These are phyloP conservation scores for Neomorphus geoffroyi DNA, from an alignment of 2,797 vertebrate species.

Conservation along the genomic window DNA sequence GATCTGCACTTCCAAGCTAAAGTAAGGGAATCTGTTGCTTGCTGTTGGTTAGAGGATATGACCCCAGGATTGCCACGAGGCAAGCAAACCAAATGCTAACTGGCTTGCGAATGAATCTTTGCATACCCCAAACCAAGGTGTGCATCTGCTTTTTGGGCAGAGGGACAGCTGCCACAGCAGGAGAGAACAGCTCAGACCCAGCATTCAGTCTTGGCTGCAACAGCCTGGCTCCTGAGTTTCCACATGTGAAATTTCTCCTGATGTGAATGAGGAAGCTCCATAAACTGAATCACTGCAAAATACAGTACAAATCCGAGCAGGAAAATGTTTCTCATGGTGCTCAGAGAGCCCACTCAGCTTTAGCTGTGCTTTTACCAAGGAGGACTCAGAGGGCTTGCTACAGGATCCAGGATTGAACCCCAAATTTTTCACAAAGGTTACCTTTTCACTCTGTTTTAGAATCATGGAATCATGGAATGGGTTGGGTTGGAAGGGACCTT, in stretches of 20 bases:
- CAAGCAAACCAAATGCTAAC: neutral
- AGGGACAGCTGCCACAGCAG: constrained; percentile 43
- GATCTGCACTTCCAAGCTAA: neutral
- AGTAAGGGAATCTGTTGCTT: neutral
- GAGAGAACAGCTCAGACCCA: neutral
- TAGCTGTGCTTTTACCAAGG: neutral
- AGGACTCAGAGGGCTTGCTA: neutral
- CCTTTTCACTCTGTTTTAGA: neutral
- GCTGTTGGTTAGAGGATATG: neutral
- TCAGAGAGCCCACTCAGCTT: neutral
- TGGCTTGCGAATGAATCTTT: neutral
- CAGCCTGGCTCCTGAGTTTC: neutral
- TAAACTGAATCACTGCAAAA: neutral
- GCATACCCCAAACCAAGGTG: neutral
- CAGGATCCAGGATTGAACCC: neutral
- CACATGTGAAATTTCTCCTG: neutral
- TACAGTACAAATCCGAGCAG: neutral
- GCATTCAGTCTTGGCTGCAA: neutral
- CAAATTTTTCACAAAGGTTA: neutral
- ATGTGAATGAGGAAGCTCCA: neutral
- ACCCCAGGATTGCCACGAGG: neutral
- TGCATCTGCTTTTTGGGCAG: constrained; percentile 58
- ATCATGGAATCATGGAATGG: too few species aligned
- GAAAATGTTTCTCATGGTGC: neutral
- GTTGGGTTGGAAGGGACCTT: too few species aligned